Evolutionary conservation across 1,140 invertebrate species (phyloP), one percentile per base, ranked within the genome.

Genomic region (Drosophila nannoptera): DNA sequence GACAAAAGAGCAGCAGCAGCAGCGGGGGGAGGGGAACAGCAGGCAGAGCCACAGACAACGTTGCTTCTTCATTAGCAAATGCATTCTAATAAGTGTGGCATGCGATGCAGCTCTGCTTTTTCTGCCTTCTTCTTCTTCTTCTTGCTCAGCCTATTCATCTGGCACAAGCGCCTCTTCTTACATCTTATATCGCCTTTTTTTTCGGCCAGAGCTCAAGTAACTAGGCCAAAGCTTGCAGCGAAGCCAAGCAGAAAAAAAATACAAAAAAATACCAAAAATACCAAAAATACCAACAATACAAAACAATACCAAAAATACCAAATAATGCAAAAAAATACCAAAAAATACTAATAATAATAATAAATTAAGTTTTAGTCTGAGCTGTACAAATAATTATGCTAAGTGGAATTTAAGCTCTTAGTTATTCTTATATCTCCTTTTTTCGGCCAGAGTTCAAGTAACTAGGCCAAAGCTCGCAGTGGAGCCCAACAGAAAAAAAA

Each of bases 31-130:
- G 22, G 3, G 22, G 69, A 48, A 49, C 49, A 66, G 64, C 64
- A 55, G 43, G 50, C 46, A 53, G 49, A 33, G 49, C 33, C 40
- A 48, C 29, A 14, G 52, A 42, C 49, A 33, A 32, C 46, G 59
- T 35, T 56, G 56, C 50, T 56, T 61, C 64, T 72, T 72, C 58
- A 72, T 72, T 72, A 68, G 64, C 64, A 72, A 72, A 68, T 72
- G 69, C 52, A 61, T 72, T 72, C 69, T 72, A 72, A 72, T 68
- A 72, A 68, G 69, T 66, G 63, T 66, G 68, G 67, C 61, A 64
- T 38, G 22, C 22, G 22, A 22, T 22, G 22, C 58, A 68, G 46
- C 61, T 52, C 55, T 4, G 14, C 12, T 29, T 36, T 48, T n/a
- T 45, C 2, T n/a, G 29, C 6, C 31, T 32, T 36, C 8, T 35